Evolutionary conservation across 2,888 invertebrate species (phyloP).

Genomic region (Eupithecia abbreviata): DNA sequence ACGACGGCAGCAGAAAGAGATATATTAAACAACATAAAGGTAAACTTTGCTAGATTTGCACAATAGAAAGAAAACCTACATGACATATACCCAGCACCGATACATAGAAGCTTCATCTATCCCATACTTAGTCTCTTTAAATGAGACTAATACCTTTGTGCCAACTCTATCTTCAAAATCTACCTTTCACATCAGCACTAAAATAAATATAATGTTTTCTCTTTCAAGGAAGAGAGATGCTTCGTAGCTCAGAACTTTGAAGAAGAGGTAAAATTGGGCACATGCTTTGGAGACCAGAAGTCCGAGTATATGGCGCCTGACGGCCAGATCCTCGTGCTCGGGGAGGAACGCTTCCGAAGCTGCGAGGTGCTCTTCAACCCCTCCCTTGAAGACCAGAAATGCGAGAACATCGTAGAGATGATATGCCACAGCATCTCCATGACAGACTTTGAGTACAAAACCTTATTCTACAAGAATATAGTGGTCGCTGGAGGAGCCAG

Average conservation of each 20-base stretch:
- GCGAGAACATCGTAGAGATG: constrained; percentile 88
- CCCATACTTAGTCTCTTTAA: not conserved
- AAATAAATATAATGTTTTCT: not conserved
- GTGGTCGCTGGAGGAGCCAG: constrained; percentile 93
- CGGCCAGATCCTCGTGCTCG: constrained; percentile 90
- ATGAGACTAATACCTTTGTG: not conserved
- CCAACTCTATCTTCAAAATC: not conserved
- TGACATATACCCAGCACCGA: not conserved
- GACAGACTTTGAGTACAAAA: constrained; percentile 91
- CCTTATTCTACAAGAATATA: constrained; percentile 93
- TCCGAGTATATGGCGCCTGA: constrained; percentile 93
- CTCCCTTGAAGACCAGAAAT: constrained; percentile 89
- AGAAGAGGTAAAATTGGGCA: constrained; percentile 44
- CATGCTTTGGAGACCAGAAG: constrained; percentile 89
- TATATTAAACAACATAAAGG: constrained; percentile 95
- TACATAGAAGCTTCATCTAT: not conserved
- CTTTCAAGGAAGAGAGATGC: constrained; percentile 62
- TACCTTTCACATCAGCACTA: not conserved
- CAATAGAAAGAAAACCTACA: not conserved
- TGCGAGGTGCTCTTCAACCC: constrained; percentile 94
- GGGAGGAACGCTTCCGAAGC: constrained; percentile 91
- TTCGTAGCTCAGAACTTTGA: constrained; percentile 62
- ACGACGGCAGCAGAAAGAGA: constrained; percentile 94
- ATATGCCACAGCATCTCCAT: constrained; percentile 83
- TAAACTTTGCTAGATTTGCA: not conserved